A percentile compares a stretch with the other conserved stretches of the same genome.
These are phyloP conservation scores for Drosophila jambulina DNA, from an alignment of 1,140 invertebrate species.

Conservation along the genomic window DNA sequence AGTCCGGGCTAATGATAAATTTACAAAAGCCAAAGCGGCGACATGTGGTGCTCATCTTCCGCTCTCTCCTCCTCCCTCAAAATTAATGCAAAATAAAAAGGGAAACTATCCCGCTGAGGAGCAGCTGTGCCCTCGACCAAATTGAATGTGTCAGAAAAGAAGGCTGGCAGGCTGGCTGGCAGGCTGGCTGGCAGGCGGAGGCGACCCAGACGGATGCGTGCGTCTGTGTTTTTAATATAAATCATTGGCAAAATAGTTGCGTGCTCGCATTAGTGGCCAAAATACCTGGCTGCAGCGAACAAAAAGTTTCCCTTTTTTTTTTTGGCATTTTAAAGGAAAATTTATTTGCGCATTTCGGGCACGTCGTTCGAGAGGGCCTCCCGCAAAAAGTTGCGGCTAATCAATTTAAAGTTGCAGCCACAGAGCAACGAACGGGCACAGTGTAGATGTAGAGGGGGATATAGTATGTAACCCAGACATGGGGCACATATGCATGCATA, in stretches of 20 bases:
- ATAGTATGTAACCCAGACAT: slow-evolving; percentile 43
- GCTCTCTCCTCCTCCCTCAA: not conserved
- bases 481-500: slow-evolving; percentile 64
- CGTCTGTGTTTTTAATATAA: slow-evolving; percentile 60
- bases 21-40: slow-evolving; percentile 48
- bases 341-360: slow-evolving; percentile 66
- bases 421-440: slow-evolving; percentile 43
- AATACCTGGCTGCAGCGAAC: slow-evolving; percentile 48
- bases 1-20: slow-evolving; percentile 54
- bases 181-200: slow-evolving; percentile 16
- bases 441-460: not conserved
- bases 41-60: slow-evolving; percentile 51
- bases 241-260: slow-evolving; percentile 75
- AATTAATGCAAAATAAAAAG: slow-evolving; percentile 14
- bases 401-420: slow-evolving; percentile 67
- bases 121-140: slow-evolving; percentile 50
- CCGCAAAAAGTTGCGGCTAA: slow-evolving; percentile 61
- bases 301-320: slow-evolving; percentile 43
- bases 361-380: slow-evolving; percentile 37
- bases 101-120: slow-evolving; percentile 32
- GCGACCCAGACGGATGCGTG: slow-evolving; percentile 48
- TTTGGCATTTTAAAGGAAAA: slow-evolving; percentile 62
- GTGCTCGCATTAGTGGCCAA: slow-evolving; percentile 60
- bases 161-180: slow-evolving; percentile 6
- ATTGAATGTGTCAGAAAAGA: slow-evolving; percentile 71